Conservation (phyloP, 2,888 invertebrate species). For the Siphonodentalium dalli region DNA sequence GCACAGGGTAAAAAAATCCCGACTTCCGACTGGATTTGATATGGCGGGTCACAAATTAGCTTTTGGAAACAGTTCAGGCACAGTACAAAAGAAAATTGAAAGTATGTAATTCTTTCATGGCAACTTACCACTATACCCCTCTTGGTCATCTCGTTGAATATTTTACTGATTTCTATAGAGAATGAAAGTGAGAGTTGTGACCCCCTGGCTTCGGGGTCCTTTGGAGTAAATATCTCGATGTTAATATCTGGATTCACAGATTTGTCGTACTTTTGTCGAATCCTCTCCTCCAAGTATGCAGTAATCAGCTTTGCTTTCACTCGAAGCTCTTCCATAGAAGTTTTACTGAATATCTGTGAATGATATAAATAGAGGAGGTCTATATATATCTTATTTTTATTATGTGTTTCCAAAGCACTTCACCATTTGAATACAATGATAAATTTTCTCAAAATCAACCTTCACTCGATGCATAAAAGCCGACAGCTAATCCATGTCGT, state of each 20-base stretch:
- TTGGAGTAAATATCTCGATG: constrained; percentile 68
- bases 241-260: constrained; percentile 28
- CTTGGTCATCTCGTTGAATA: constrained; percentile 66
- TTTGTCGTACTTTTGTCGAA: constrained; percentile 54
- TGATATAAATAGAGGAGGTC: no score
- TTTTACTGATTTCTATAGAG: constrained; percentile 61
- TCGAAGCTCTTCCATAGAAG: constrained; percentile 64
- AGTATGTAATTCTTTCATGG: not conserved
- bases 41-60: not conserved
- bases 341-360: constrained; percentile 67
- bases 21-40: not conserved
- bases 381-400: no score
- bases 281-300: constrained; percentile 68
- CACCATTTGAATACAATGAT: no score
- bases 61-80: no score
- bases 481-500: no score
- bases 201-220: constrained; percentile 67
- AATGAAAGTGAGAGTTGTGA: constrained; percentile 69
- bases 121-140: constrained; percentile 68
- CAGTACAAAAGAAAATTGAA: not conserved
- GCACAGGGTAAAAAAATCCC: not conserved
- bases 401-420: no score
- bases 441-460: no score
- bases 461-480: no score
- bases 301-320: constrained; percentile 68